These are phyloP conservation scores for Cantharis flavilabris DNA, from an alignment of 2,888 invertebrate species.

Conservation along the genomic window DNA sequence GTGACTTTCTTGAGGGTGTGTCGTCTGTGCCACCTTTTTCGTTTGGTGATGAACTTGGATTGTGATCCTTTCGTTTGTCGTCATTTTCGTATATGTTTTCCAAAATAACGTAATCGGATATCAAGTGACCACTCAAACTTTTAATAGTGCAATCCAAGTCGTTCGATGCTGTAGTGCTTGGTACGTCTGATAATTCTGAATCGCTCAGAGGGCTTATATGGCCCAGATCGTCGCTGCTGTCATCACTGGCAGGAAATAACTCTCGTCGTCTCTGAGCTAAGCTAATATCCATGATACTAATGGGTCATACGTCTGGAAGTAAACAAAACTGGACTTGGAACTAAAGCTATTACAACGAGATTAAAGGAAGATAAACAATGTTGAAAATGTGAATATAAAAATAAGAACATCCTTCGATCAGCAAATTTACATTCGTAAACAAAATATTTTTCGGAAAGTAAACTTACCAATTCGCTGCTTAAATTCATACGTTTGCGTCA, in stretches of 20 bases:
- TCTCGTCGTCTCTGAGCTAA: constrained; percentile 65
- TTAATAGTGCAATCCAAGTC: constrained; percentile 6
- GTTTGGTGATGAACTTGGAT: constrained; percentile 6
- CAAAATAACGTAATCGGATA: constrained; percentile 36
- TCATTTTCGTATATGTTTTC: constrained; percentile 23
- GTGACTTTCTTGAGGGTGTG: constrained; percentile 43
- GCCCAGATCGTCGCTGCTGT: constrained; percentile 59
- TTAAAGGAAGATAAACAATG: neutral
- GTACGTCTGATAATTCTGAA: constrained; percentile 1
- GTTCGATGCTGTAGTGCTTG: neutral
- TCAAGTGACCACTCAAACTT: constrained; percentile 26
- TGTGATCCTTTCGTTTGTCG: neutral
- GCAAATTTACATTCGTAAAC: neutral
- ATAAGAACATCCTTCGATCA: neutral
- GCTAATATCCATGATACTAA: neutral
- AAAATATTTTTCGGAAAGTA: too few species aligned
- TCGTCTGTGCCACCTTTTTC: constrained; percentile 26
- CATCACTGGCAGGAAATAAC: constrained; percentile 58
- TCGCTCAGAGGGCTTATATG: constrained; percentile 62
- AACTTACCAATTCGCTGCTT: too few species aligned
- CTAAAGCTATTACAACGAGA: neutral
- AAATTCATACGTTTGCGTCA: too few species aligned
- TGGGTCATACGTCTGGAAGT: neutral
- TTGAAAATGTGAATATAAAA: neutral
- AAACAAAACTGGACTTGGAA: neutral